Evolutionary conservation across 1,140 invertebrate species (phyloP), one percentile per base, ranked within the genome.

Genomic region (Agrilus planipennis): DNA sequence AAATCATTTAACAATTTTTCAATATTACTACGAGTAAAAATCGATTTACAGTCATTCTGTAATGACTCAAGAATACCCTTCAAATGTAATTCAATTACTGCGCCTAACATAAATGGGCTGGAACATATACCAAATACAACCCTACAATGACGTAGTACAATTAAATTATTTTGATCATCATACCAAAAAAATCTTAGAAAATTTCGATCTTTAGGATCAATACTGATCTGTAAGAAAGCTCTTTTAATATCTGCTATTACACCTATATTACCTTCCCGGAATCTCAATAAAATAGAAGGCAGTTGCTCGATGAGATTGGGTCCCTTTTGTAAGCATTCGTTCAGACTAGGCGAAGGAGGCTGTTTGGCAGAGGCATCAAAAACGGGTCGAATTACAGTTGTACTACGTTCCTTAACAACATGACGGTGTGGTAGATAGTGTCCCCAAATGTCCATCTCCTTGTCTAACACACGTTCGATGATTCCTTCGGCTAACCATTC

Each of bases 161-260:
- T 29, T 2, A 48, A 21, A 42, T 41, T 2, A 41, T 31, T 11
- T n/a, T n/a, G n/a, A 17, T 21, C 21, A 14, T 23, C n/a, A 22
- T 31, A 15, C 57, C 59, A 64, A 1, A 62, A 22, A 34, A 62
- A 63, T 14, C 50, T 29, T 0, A 62, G 16, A 42, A 41, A 50
- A 18, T 61, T 45, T 12, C 59, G 25, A 35, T 64, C 57, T 10
- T 44, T 21, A 12, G 34, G 10, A 19, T 18, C 2, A 16, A 57
- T 11, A 6, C 12, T 28, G 9, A 68, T 60, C 39, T 61, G 54
- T 7, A 61, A 43, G 49, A 69, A 68, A 0, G 58, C 64, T 22
- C 60, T 61, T 23, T 47, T 43, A 5, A 68, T 65, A 34, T 68
- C 62, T 0, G 59, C 49, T 1, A 54, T 52, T 0, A 64, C 46